Percentiles rank a stretch among this genome's conserved stretches.
phyloP scores from a whole-genome alignment of 2,888 invertebrate species.

The Luffia ferchaultella region DNA sequence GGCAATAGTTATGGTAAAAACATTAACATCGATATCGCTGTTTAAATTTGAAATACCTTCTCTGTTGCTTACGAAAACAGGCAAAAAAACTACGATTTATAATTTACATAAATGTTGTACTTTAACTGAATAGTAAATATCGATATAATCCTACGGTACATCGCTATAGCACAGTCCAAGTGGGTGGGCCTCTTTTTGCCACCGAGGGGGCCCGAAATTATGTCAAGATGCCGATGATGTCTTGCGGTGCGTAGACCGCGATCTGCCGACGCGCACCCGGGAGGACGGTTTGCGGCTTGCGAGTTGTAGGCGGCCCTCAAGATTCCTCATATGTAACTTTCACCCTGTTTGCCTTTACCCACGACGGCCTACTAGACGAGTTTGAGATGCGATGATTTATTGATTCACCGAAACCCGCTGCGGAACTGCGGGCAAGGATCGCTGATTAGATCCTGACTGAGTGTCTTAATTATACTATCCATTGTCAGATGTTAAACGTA shows the following conservation, averaged over 20 bases:
- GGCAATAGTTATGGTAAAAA: too few relatives aligned
- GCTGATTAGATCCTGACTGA: conserved; percentile 27
- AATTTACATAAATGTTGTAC: too few relatives aligned
- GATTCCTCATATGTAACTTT: conserved; percentile 35
- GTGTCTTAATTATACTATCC: not conserved
- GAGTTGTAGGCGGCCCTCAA: conserved; percentile 34
- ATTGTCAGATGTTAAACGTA: not conserved
- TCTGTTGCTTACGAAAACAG: too few relatives aligned
- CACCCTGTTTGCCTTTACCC: conserved; percentile 14
- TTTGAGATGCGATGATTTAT: conserved; percentile 57
- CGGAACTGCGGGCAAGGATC: conserved; percentile 27
- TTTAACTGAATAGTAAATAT: too few relatives aligned
- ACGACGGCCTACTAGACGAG: conserved; percentile 18
- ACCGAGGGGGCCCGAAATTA: conserved; percentile 26
- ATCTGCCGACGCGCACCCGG: conserved; percentile 19
- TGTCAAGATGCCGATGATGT: conserved; percentile 36
- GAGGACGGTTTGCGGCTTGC: conserved; percentile 46
- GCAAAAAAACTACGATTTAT: too few relatives aligned
- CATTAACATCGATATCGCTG: too few relatives aligned
- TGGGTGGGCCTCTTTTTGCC: conserved; percentile 24
- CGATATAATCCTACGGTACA: too few relatives aligned
- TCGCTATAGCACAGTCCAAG: conserved; percentile 26
- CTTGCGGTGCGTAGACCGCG: conserved; percentile 8
- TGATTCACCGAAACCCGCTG: conserved; percentile 39
- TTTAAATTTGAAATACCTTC: too few relatives aligned